phyloP scores from a whole-genome alignment of 2,797 vertebrate species.

The Eremophila alpestris region DNA sequence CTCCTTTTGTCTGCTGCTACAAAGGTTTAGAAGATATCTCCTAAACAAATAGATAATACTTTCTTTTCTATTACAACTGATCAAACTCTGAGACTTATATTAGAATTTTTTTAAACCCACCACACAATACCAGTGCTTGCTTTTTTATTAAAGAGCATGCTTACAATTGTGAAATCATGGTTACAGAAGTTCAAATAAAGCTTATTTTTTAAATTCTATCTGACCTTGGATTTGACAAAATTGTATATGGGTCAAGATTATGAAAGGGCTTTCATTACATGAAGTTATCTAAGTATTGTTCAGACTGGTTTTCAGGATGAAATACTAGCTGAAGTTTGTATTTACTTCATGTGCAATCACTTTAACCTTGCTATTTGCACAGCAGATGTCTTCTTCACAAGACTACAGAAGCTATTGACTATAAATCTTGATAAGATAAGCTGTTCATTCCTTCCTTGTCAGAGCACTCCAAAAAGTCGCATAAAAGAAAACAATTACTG shows the following conservation, averaged over 20 bases:
- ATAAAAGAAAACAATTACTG: conserved; percentile 74
- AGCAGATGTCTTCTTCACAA: conserved; percentile 76
- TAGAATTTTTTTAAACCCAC: not conserved
- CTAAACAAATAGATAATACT: conserved; percentile 69
- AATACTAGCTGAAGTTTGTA: conserved; percentile 80
- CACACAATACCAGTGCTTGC: not conserved
- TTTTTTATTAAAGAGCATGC: conserved; percentile 62
- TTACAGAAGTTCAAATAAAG: conserved; percentile 42
- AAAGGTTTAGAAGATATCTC: conserved; percentile 69
- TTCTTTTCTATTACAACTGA: conserved; percentile 66
- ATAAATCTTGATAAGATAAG: conserved; percentile 81
- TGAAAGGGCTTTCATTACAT: conserved; percentile 74
- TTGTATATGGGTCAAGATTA: conserved; percentile 67
- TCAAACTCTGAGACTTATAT: conserved; percentile 62
- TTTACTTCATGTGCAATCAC: conserved; percentile 76
- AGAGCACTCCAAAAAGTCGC: conserved; percentile 62
- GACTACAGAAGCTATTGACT: conserved; percentile 68
- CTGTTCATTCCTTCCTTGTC: conserved; percentile 77
- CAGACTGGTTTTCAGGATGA: conserved; percentile 77
- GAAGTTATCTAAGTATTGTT: conserved; percentile 77
- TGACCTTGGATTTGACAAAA: conserved; percentile 80
- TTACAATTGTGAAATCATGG: conserved; percentile 61
- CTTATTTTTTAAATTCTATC: conserved; percentile 68
- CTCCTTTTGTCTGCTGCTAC: conserved; percentile 67
- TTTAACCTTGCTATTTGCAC: conserved; percentile 81